These are phyloP conservation scores for Drosophila tripunctata DNA, from an alignment of 2,888 invertebrate genomes.

Conservation along the genomic window DNA sequence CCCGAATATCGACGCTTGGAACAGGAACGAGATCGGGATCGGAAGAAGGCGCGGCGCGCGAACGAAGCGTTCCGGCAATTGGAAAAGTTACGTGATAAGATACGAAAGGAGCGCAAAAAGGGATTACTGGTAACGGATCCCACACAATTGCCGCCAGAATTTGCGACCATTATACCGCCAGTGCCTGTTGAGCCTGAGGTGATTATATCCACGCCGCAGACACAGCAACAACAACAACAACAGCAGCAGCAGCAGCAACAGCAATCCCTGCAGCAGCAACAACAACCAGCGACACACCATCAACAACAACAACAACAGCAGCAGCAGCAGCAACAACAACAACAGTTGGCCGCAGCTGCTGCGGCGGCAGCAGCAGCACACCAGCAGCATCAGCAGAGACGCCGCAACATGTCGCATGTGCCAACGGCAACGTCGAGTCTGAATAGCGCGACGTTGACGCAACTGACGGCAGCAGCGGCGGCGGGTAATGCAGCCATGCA, in stretches of 20 bases:
- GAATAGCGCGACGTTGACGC: slow-evolving; percentile 62
- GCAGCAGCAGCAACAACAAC: slow-evolving; percentile 31
- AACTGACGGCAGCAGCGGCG: slow-evolving; percentile 50
- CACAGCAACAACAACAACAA: slow-evolving; percentile 57
- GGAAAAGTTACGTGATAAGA: slow-evolving; percentile 82
- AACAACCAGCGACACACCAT: slow-evolving; percentile 59
- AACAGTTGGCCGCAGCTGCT: slow-evolving; percentile 42
- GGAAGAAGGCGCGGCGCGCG: slow-evolving; percentile 82
- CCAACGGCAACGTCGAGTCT: slow-evolving; percentile 50
- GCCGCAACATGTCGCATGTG: slow-evolving; percentile 55
- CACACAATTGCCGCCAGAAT: slow-evolving; percentile 75
- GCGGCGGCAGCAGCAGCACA: slow-evolving; percentile 43
- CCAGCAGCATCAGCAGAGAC: slow-evolving; percentile 61
- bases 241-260: slow-evolving; percentile 50
- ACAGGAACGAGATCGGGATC: slow-evolving; percentile 82
- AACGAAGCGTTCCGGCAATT: slow-evolving; percentile 81
- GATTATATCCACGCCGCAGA: slow-evolving; percentile 67
- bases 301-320: slow-evolving; percentile 50
- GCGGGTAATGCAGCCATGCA: slow-evolving; percentile 46
- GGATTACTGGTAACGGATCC: slow-evolving; percentile 79
- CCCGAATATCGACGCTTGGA: slow-evolving; percentile 82
- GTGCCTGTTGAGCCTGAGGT: slow-evolving; percentile 81
- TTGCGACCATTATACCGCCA: slow-evolving; percentile 75
- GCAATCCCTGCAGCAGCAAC: slow-evolving; percentile 50
- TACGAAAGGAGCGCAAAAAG: slow-evolving; percentile 83